Evolutionary conservation across 1,140 invertebrate species (phyloP).

Genomic region (Thaumatotibia leucotreta): DNA sequence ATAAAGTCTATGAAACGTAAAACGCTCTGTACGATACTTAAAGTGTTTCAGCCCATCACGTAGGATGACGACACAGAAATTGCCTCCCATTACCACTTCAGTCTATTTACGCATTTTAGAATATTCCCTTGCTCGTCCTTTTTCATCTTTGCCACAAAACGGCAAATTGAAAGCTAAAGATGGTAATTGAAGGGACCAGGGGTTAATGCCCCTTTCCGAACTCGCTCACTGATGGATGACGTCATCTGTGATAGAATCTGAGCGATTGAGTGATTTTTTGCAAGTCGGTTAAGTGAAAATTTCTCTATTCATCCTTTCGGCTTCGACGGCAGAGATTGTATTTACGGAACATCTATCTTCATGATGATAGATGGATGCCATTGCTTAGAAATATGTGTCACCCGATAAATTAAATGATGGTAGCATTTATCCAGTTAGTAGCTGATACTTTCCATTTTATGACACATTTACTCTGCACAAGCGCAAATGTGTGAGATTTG

Average conservation of each 20-base stretch:
- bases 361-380: conserved; percentile 5
- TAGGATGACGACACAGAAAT: conserved; percentile 2
- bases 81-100: conserved; percentile 8
- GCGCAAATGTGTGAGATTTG: not conserved
- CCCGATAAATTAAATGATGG: not conserved
- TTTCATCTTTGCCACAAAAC: conserved; percentile 48
- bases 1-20: not conserved
- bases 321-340: not conserved
- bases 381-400: conserved; percentile 8
- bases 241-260: conserved; percentile 46
- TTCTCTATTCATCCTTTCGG: conserved; percentile 18
- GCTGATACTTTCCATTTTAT: not conserved
- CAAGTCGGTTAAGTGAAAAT: conserved; percentile 24
- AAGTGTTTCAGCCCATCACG: not conserved
- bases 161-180: conserved; percentile 71
- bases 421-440: not conserved
- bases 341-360: conserved; percentile 11
- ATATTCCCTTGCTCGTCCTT: conserved; percentile 39
- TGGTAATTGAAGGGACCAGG: conserved; percentile 64
- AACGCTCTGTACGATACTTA: not conserved
- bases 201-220: conserved; percentile 61
- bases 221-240: conserved; percentile 52
- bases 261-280: conserved; percentile 31
- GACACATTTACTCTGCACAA: not conserved
- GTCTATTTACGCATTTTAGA: conserved; percentile 22